Base-by-base conservation (phyloP, 2,888 invertebrate genomes). In the Nomada fabriciana region DNA sequence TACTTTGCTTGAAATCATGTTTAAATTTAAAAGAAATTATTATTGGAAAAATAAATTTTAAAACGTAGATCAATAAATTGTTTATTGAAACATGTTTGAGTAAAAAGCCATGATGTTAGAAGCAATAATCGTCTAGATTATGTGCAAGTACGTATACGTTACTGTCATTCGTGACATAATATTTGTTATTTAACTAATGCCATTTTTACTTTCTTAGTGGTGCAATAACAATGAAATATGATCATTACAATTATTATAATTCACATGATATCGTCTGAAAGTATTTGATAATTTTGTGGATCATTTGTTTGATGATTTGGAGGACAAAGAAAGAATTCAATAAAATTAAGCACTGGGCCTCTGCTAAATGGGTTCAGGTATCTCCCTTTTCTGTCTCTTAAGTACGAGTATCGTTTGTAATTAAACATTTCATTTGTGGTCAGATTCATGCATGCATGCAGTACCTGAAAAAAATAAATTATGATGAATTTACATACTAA, bases 341-440 rank as follows among this genome's bases (percentile, higher is more conserved):
- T 95, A 52, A 98, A 94, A 94, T 98, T 98, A 91, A 97, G 95
- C 71, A 97, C 95, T 0, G 98, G 97, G 0, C 98, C 98, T 81
- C 98, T 95, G n/a, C 98, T 97, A 93, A 98, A 98, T 0, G 98
- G 98, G 94, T 98, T 98, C 92, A 97, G 96, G 93, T 98, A 98
- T 83, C 97, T 96, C 2, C 98, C 98, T 79, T 97, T 95, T 91
- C 97, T 98, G 93, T 98, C 98, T 73, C 98, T 95, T 83, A 98
- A 94, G 93, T 98, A 98, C 0, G 98, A 97, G 93, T 98, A 98
- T 70, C 98, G 95, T 92, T 98, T 98, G 93, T 97, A 97, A 94
- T 98, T 98, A 93, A 98, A 97, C 97, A 98, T 98, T 94, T 98
- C 98, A 93, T 98, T 98, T 63, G 98, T 98, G 10, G 98, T 98